Conservation (phyloP, 2,113 vertebrate genomes). For the Cynocephalus volans region DNA sequence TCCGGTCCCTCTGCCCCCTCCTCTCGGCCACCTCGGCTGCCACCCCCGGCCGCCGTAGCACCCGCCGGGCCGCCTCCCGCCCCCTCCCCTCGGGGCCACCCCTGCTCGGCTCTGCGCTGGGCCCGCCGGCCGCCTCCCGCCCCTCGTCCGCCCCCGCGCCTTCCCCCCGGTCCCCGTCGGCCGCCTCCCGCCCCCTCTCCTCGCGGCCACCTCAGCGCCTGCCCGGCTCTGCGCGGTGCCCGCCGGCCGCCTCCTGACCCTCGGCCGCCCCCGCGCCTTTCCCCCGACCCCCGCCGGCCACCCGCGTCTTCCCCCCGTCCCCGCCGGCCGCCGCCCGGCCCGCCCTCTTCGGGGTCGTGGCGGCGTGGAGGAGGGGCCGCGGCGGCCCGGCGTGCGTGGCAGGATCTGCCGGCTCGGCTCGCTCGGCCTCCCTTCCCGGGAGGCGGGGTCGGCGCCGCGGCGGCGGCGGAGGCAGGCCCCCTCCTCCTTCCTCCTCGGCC, state of each 20-base stretch:
- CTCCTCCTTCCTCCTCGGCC: background rate
- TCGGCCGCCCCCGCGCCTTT: rapidly evolving
- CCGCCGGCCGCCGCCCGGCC: background rate
- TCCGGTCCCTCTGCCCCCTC: background rate
- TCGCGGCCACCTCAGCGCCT: background rate
- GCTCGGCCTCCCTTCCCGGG: constrained; percentile 69
- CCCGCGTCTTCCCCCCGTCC: no score
- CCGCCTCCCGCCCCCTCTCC: background rate
- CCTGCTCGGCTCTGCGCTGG: no score
- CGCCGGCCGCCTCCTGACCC: rapidly evolving
- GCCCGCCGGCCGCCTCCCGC: no score
- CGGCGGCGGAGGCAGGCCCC: constrained; percentile 50
- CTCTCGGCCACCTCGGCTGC: background rate
- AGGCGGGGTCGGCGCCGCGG: constrained; percentile 80
- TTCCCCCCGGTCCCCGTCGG: no score
- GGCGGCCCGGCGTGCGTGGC: constrained; percentile 81
- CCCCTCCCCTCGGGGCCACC: no score
- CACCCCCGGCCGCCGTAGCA: background rate
- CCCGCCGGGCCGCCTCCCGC: rapidly evolving
- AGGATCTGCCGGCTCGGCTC: constrained; percentile 53
- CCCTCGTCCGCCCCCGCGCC: no score
- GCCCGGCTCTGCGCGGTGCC: background rate
- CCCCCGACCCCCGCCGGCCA: background rate
- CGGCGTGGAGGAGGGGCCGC: constrained; percentile 60
- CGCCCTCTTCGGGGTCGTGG: constrained; percentile 41